Evolutionary conservation across 1,140 invertebrate species (phyloP), one percentile per base, ranked within the genome.

Genomic region (Tachypleus tridentatus): DNA sequence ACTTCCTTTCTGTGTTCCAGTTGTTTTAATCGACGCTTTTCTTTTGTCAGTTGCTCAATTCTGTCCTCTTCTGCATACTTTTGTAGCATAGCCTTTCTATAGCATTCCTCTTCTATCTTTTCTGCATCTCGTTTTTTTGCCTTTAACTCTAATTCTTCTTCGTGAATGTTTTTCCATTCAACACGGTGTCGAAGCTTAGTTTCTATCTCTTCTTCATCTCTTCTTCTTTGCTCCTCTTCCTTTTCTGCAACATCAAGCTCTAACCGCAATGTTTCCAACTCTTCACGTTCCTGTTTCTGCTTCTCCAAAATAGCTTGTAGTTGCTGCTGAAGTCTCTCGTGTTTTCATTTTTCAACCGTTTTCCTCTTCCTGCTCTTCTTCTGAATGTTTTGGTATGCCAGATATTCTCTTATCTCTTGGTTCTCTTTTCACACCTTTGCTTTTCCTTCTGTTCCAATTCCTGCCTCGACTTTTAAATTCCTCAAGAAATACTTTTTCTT

Each of bases 1-100:
- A 60, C 48, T 60, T 5, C 48, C 5, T 48, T 4, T 60, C 29
- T 60, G 48, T 60, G 58, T 60, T 60, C 58, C 4, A 60, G 4
- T 60, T 60, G 58, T 60, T 60, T 60, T 10, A 49, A 6, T 5
- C 58, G 58, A 5, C 58, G n/a, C 49, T 60, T 60, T 11, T 48
- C 4, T 10, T 60, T 9, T 5, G n/a, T 60, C 58, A 60, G 29
- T 60, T 29, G 11, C 10, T 60, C 58, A 1, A 60, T 5, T 60
- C 49, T 60, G 1, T 60, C 58, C 5, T 60, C 58, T 60, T 60
- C 58, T 4, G 58, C 58, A 4, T 47, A 10, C 49, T 60, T 60
- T 5, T 10, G 4, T 9, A 49, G n/a, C 58, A 49, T 60, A 5
- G 4, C 4, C 49, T 60, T 5, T 49, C 6, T 48, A 48, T 47